These are phyloP conservation scores for Micrasema longulum DNA, from an alignment of 1,140 invertebrate genomes.

Conservation along the genomic window DNA sequence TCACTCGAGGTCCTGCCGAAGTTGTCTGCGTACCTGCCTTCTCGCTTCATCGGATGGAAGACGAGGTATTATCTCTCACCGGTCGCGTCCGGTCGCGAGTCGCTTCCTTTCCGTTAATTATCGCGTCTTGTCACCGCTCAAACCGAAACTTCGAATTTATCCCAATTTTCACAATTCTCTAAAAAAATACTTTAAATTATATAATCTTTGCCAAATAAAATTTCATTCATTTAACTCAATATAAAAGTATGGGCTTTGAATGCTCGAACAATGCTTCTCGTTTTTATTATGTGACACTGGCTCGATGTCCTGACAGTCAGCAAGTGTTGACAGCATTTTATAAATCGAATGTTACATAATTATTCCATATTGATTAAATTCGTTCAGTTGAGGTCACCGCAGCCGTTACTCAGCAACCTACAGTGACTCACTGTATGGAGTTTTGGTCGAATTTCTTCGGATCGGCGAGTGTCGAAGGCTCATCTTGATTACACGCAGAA, in stretches of 20 bases:
- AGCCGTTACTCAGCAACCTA: slow-evolving; percentile 22
- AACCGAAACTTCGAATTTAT: slow-evolving; percentile 24
- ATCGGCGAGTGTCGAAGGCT: slow-evolving; percentile 20
- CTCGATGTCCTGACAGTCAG: too few species aligned
- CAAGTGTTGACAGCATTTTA: background rate
- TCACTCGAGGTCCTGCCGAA: slow-evolving; percentile 11
- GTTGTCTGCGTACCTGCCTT: slow-evolving; percentile 13
- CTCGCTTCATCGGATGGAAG: slow-evolving; percentile 50
- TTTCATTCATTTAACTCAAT: too few species aligned
- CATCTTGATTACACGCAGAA: background rate
- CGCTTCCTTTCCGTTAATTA: slow-evolving; percentile 53
- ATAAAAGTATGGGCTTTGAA: too few species aligned
- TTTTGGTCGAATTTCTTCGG: slow-evolving; percentile 35
- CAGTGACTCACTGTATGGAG: slow-evolving; percentile 15
- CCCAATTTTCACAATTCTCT: slow-evolving; percentile 18
- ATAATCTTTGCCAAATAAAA: too few species aligned
- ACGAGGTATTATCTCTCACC: slow-evolving; percentile 49
- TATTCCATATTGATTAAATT: slow-evolving; percentile 17
- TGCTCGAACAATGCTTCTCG: too few species aligned
- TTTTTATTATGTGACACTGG: too few species aligned
- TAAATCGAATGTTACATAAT: slow-evolving; percentile 14
- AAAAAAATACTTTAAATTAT: too few species aligned
- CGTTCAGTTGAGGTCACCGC: slow-evolving; percentile 27
- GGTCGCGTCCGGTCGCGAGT: slow-evolving; percentile 49
- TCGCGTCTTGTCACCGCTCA: slow-evolving; percentile 32